A percentile compares a stretch with the other conserved stretches of the same genome.
Evolutionary conservation across 2,888 invertebrate genomes (phyloP).

Genomic region (Coecobrya sp.): DNA sequence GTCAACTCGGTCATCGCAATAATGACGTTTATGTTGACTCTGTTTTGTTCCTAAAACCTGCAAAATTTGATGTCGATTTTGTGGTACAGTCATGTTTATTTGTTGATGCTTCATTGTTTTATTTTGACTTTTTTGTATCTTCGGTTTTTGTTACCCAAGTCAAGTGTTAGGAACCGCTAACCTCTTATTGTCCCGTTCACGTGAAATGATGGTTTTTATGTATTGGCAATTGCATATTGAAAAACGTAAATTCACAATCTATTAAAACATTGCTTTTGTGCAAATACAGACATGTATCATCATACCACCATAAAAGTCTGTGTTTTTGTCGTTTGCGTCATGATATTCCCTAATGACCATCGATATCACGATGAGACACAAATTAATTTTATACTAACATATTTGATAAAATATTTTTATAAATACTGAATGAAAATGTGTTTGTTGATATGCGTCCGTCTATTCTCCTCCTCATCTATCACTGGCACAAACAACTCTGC

Average conservation of each 20-base stretch:
- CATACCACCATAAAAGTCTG: neutral
- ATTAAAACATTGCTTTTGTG: neutral
- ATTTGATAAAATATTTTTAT: constrained; percentile 28
- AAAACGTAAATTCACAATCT: neutral
- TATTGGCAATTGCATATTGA: neutral
- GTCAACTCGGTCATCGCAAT: neutral
- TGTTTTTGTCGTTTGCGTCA: neutral
- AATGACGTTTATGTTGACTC: constrained; percentile 7
- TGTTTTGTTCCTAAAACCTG: neutral
- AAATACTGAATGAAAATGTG: too few relatives aligned
- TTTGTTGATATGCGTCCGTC: too few relatives aligned
- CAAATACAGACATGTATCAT: constrained; percentile 50
- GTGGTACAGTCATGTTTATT: constrained; percentile 13
- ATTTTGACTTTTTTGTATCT: neutral
- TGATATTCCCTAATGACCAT: neutral
- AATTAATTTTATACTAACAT: constrained; percentile 27
- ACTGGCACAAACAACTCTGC: too few relatives aligned
- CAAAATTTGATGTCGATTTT: constrained; percentile 11
- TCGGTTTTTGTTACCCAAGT: neutral
- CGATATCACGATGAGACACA: neutral
- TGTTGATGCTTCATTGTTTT: constrained; percentile 55
- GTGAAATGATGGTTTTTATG: neutral
- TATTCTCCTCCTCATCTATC: too few relatives aligned
- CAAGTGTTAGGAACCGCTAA: neutral
- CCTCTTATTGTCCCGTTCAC: too few relatives aligned